phyloP scores from a whole-genome alignment of 2,113 vertebrate genomes.

The Pycnonotus jocosus region DNA sequence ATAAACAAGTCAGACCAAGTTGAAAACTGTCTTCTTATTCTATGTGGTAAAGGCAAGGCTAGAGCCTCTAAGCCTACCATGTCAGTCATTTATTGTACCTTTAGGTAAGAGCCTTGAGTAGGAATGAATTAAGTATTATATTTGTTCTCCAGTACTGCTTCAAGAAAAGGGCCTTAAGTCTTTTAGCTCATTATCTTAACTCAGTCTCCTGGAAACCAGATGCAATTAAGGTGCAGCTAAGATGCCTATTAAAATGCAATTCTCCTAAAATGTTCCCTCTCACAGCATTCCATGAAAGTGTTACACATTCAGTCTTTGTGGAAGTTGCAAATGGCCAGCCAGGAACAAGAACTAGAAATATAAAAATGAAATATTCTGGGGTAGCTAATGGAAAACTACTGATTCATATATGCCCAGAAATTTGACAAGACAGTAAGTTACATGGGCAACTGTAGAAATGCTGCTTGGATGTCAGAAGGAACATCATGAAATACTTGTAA shows the following conservation, averaged over 20 bases:
- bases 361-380: neutral
- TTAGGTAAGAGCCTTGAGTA: neutral
- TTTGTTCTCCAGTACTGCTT: neutral
- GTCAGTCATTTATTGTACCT: neutral
- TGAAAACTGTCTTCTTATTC: neutral
- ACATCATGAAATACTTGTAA: rapidly evolving
- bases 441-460: rapidly evolving
- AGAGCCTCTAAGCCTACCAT: neutral
- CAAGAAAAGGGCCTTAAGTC: neutral
- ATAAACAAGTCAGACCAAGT: neutral
- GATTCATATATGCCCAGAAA: neutral
- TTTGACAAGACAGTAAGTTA: neutral
- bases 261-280: neutral
- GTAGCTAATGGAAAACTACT: neutral
- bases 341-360: neutral
- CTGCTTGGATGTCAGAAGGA: neutral
- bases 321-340: neutral
- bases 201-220: neutral
- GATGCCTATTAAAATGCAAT: neutral
- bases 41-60: neutral
- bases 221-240: neutral
- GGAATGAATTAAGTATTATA: neutral
- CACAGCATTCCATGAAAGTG: neutral
- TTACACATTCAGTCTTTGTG: rapidly evolving
- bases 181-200: neutral